A percentile compares a stretch with the other conserved stretches of the same genome.
These are phyloP conservation scores for Podabrus alpinus DNA, from an alignment of 2,888 invertebrate genomes.

Conservation along the genomic window DNA sequence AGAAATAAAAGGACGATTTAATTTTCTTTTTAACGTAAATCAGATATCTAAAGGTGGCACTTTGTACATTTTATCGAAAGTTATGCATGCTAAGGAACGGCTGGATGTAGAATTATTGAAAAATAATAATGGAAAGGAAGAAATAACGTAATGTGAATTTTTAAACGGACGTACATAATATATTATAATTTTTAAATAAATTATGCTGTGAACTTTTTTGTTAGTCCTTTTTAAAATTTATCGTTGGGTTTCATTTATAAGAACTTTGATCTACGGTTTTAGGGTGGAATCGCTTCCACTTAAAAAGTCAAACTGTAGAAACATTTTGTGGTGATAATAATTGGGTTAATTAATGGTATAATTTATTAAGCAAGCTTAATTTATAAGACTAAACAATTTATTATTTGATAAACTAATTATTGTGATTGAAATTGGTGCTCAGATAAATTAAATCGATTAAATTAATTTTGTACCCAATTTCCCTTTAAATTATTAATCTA, in stretches of 20 bases:
- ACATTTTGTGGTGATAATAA: background rate
- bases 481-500: background rate
- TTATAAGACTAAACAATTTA: background rate
- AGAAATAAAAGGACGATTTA: conserved; percentile 72
- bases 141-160: background rate
- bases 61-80: conserved; percentile 95
- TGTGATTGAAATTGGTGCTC: background rate
- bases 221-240: background rate
- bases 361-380: background rate
- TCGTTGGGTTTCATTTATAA: background rate
- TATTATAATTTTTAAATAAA: background rate
- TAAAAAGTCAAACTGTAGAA: background rate
- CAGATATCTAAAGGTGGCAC: conserved; percentile 91
- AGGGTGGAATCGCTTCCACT: background rate
- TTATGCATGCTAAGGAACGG: conserved; percentile 83
- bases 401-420: background rate
- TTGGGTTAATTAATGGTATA: background rate
- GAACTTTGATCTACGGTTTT: background rate
- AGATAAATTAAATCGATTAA: background rate
- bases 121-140: background rate
- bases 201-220: background rate
- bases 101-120: conserved; percentile 70
- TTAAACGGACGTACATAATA: background rate
- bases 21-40: conserved; percentile 84
- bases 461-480: background rate